Conservation (phyloP, 2,113 vertebrate species). For the Spea bombifrons region DNA sequence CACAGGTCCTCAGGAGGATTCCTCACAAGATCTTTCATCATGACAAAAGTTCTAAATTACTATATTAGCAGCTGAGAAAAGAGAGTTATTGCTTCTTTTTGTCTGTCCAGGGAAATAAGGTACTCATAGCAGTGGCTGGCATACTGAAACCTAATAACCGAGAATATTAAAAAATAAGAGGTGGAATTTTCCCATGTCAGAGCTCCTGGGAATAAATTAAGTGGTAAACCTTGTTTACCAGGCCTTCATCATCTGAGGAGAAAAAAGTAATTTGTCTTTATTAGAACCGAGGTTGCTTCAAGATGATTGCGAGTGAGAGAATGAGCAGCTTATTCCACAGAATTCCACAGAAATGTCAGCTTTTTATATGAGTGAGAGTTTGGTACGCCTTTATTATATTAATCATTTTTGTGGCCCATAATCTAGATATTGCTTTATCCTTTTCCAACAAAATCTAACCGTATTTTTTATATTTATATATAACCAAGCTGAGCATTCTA, state of each 20-base stretch:
- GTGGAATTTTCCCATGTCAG: conserved; percentile 67
- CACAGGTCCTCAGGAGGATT: conserved; percentile 63
- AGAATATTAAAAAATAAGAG: conserved; percentile 78
- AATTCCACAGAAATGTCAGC: conserved; percentile 6
- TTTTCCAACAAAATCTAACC: background rate
- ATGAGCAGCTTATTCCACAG: conserved; percentile 1
- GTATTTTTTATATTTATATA: too few species aligned
- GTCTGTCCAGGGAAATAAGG: conserved; percentile 90
- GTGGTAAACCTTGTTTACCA: conserved; percentile 72
- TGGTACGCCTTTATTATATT: background rate
- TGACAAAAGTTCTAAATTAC: conserved; percentile 72
- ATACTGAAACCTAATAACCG: conserved; percentile 87
- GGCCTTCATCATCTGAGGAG: conserved; percentile 71
- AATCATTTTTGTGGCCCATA: conserved; percentile 5
- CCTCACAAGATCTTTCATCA: conserved; percentile 70
- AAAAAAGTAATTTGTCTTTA: conserved; percentile 78
- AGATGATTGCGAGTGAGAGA: conserved; percentile 40
- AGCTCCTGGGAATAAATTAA: conserved; percentile 83
- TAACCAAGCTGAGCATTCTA: background rate
- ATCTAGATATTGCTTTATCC: background rate
- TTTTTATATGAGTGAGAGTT: conserved; percentile 1
- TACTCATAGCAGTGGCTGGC: conserved; percentile 73
- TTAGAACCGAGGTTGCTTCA: conserved; percentile 65
- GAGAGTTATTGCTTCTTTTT: conserved; percentile 65
- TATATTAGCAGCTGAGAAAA: conserved; percentile 64